A percentile compares a stretch with the other conserved stretches of the same genome.
Evolutionary conservation across 2,797 vertebrate species (phyloP).

Genomic region (Choloepus didactylus): DNA sequence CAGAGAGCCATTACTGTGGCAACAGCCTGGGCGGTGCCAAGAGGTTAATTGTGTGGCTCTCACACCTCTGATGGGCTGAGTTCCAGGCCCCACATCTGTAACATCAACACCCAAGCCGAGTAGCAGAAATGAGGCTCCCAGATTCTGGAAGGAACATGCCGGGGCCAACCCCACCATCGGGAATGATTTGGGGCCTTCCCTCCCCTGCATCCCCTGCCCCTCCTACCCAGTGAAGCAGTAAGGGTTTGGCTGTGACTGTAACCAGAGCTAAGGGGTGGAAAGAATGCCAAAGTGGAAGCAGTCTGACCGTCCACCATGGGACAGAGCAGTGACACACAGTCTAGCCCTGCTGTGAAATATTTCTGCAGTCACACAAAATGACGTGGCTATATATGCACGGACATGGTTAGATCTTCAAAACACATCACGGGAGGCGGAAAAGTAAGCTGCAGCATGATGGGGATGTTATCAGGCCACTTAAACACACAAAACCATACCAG

Average conservation of each 20-base stretch:
- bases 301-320: background rate
- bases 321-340: background rate
- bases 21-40: background rate
- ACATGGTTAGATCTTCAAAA: background rate
- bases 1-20: background rate
- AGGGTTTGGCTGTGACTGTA: background rate
- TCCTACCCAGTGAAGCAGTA: background rate
- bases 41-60: background rate
- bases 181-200: background rate
- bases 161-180: background rate
- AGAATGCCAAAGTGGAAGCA: background rate
- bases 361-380: no score
- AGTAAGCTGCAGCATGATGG: background rate
- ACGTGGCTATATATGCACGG: no score
- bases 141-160: background rate
- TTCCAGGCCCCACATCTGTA: background rate
- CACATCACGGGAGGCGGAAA: accelerated
- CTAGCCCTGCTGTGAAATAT: background rate
- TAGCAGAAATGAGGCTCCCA: background rate
- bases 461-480: background rate
- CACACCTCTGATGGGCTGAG: background rate
- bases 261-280: background rate
- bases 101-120: background rate
- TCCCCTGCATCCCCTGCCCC: background rate
- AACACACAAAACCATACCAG: background rate